Conservation (phyloP, 2,888 invertebrate species). For the Boloria selene region DNA sequence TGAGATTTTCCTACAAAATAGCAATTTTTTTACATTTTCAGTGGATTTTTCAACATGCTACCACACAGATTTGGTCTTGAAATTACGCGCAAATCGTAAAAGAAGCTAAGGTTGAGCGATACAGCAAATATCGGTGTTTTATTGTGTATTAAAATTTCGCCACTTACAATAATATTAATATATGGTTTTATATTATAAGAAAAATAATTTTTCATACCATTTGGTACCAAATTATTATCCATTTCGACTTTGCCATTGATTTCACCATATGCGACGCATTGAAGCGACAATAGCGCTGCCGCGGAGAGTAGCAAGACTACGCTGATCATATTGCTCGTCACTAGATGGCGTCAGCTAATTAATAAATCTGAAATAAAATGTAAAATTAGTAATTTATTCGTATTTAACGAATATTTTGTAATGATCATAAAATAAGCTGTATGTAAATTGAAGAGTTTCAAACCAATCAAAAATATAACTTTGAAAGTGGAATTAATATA, state of each 20-base stretch:
- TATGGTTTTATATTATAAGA: not conserved
- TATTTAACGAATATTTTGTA: too few species aligned
- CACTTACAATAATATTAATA: not conserved
- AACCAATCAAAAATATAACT: too few species aligned
- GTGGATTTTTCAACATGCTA: too few species aligned
- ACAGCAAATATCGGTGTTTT: slow-evolving; percentile 9
- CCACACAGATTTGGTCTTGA: too few species aligned
- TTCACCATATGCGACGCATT: slow-evolving; percentile 56
- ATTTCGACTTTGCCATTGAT: slow-evolving; percentile 53
- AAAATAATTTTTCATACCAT: slow-evolving; percentile 49
- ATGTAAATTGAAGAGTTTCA: too few species aligned
- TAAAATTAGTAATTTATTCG: not conserved
- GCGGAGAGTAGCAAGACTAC: slow-evolving; percentile 67
- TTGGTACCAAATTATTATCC: slow-evolving; percentile 61
- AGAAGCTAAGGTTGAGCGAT: not conserved
- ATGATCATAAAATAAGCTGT: too few species aligned
- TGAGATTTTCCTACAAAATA: too few species aligned
- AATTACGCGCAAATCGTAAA: too few species aligned
- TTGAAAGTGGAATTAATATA: too few species aligned
- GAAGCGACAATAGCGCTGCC: slow-evolving; percentile 64
- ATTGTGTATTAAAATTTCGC: not conserved
- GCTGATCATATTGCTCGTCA: slow-evolving; percentile 57
- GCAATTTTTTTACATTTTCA: too few species aligned
- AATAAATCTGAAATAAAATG: slow-evolving; percentile 39
- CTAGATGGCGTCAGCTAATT: slow-evolving; percentile 57